Evolutionary conservation across 2,113 vertebrate genomes (phyloP).

Genomic region (Antidorcas marsupialis): DNA sequence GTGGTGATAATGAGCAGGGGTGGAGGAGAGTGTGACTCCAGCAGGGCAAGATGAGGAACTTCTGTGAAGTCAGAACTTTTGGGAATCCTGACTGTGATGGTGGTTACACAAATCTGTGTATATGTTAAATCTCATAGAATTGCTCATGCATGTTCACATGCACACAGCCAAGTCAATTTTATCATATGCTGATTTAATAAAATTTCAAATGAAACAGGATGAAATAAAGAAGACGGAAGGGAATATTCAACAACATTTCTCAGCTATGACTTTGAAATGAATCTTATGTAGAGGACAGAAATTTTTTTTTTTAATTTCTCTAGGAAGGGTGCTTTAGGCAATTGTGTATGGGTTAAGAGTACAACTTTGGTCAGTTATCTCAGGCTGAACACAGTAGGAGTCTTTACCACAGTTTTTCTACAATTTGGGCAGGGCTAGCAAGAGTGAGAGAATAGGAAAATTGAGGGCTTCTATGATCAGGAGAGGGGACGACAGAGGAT

Average conservation of each 20-base stretch:
- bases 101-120: background rate
- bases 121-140: background rate
- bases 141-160: fast-evolving
- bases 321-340: background rate
- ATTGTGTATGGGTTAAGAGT: background rate
- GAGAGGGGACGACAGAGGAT: no score
- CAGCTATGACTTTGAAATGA: background rate
- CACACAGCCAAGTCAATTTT: background rate
- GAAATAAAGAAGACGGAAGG: background rate
- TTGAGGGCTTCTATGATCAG: background rate
- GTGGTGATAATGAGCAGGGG: no score
- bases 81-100: background rate
- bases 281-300: background rate
- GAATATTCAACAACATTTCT: background rate
- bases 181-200: background rate
- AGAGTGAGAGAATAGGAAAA: background rate
- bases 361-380: background rate
- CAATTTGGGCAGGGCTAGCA: background rate
- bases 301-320: background rate
- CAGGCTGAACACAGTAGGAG: background rate
- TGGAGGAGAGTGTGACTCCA: background rate
- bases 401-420: background rate
- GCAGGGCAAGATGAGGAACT: background rate
- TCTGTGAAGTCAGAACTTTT: background rate
- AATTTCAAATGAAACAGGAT: background rate